Base-by-base conservation (phyloP, 2,888 invertebrate species). In the Hipparchia semele region DNA sequence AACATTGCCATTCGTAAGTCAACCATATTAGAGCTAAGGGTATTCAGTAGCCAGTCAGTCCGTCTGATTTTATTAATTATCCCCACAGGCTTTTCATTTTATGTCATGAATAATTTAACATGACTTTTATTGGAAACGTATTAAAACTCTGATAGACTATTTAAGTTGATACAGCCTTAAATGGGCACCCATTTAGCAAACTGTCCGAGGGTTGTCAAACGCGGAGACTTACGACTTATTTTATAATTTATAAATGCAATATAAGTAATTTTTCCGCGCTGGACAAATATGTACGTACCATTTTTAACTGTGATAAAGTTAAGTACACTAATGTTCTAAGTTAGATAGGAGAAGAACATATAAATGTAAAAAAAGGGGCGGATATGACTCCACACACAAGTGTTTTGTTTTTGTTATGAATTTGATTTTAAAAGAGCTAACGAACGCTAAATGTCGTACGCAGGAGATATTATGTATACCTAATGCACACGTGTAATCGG, bases 61-160 rank as follows among this genome's bases (percentile, higher is more conserved):
- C 7, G 68, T 51, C 60, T 1, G 12, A n/a, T 60, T 51, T 51
- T 68, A 60, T 51, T 60, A 60, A 60, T 68, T 60, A 51, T 10
- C 33, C 69, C 7, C 61, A 51, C 53, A 68, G 59, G 23, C 51
- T 68, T 53, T 69, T 60, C 53, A 59, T 45, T 58, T 68, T 12
- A 68, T 61, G 53, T 13, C 60, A 69, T 69, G 69, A 69, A 69
- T 69, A 69, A 69, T 69, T 69, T n/a, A 69, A 69, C 61, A 69
- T 53, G 58, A 60, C 60, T 60, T 39, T 60, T 69, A 69, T 51
- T 51, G 33, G 61, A 33, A 39, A n/a, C 53, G 23, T 46, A 69
- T 60, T 60, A 60, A 60, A 51, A 69, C 46, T 13, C 10, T 60
- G 51, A 60, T 53, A 60, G 60, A 12, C 39, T 12, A 39, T 69